Conservation (phyloP, 2,113 vertebrate species). For the Syngnathus floridae region DNA sequence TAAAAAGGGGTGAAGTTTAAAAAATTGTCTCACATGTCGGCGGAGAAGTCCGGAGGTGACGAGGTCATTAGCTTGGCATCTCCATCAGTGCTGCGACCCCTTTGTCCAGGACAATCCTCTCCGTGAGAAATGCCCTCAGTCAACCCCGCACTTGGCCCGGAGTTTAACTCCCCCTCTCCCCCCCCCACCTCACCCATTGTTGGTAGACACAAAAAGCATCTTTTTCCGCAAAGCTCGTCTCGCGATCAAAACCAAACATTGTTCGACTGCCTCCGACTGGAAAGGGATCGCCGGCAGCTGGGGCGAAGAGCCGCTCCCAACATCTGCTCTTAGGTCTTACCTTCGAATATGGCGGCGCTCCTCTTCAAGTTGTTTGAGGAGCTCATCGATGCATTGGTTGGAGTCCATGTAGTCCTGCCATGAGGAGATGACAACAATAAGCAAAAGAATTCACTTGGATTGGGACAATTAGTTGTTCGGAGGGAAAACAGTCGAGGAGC, state of each 20-base stretch:
- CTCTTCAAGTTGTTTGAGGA: slow-evolving; percentile 82
- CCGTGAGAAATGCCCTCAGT: slow-evolving; percentile 57
- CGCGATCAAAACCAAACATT: slow-evolving; percentile 46
- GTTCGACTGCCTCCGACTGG: slow-evolving; percentile 45
- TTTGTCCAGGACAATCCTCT: slow-evolving; percentile 52
- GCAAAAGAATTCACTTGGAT: not conserved
- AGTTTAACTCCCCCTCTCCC: slow-evolving; percentile 8
- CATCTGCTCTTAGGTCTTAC: slow-evolving; percentile 67
- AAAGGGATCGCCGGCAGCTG: slow-evolving; percentile 59
- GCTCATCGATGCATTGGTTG: slow-evolving; percentile 81
- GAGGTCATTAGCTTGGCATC: slow-evolving; percentile 62
- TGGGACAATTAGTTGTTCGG: not conserved
- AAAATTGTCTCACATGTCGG: slow-evolving; percentile 55
- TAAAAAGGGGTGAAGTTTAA: slow-evolving; percentile 57
- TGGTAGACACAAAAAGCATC: slow-evolving; percentile 51
- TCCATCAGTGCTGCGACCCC: slow-evolving; percentile 56
- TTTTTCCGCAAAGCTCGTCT: slow-evolving; percentile 56
- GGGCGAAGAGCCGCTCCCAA: slow-evolving; percentile 30
- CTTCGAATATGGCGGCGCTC: slow-evolving; percentile 79
- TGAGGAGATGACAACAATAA: slow-evolving; percentile 27
- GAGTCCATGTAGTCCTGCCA: slow-evolving; percentile 84
- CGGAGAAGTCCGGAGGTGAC: slow-evolving; percentile 46
- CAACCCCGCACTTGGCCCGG: slow-evolving; percentile 42
- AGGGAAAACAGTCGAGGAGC: too few species aligned
- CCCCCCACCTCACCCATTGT: slow-evolving; percentile 35